Conservation (phyloP, 2,797 vertebrate genomes). For the Gastrophryne carolinensis region DNA sequence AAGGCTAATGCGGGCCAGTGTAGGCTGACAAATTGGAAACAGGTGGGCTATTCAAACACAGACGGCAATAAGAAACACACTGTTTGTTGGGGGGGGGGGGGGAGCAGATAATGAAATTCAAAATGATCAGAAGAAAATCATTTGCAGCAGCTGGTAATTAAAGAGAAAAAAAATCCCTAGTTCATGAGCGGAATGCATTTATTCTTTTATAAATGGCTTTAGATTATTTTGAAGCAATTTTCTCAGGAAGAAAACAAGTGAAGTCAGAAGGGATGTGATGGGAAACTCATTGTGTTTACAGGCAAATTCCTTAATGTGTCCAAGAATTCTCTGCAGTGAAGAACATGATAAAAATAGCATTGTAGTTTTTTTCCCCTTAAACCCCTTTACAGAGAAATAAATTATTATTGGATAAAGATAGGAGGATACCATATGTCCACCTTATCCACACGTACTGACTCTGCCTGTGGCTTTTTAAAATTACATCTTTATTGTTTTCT, state of each 20-base stretch:
- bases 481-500: not conserved
- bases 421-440: not conserved
- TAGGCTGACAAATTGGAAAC: slow-evolving; percentile 64
- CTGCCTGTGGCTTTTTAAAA: not conserved
- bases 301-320: not conserved
- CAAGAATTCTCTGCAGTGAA: not conserved
- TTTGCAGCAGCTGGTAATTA: slow-evolving; percentile 67
- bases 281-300: not conserved
- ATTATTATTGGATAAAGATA: not conserved
- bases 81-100: slow-evolving; percentile 53
- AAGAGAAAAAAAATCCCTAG: slow-evolving; percentile 56
- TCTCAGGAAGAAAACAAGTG: not conserved
- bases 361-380: not conserved
- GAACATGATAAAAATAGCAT: not conserved
- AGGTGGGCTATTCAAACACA: slow-evolving; percentile 63
- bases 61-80: slow-evolving; percentile 58
- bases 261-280: not conserved
- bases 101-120: slow-evolving; percentile 57
- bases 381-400: not conserved
- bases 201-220: slow-evolving; percentile 8
- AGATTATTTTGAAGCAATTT: not conserved
- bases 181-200: slow-evolving; percentile 51
- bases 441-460: not conserved
- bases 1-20: slow-evolving; percentile 47
- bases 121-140: slow-evolving; percentile 58